Conservation (phyloP, 2,888 invertebrate genomes). For the Harpagoxenus sublaevis region DNA sequence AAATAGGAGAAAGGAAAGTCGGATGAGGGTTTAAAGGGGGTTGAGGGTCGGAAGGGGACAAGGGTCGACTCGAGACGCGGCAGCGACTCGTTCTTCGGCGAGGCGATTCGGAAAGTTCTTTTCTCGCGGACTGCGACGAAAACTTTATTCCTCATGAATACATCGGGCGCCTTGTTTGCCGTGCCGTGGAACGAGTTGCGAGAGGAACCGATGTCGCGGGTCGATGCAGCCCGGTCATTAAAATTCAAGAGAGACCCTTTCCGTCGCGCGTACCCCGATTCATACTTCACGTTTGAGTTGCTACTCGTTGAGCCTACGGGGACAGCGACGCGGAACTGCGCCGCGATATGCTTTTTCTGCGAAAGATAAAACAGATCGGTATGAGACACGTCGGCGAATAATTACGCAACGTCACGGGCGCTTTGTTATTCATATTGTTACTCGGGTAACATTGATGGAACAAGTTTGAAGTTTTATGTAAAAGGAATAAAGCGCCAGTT, state of each 20-base stretch:
- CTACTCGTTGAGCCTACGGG: not conserved
- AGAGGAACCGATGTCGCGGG: conserved; percentile 46
- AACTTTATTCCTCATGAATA: conserved; percentile 72
- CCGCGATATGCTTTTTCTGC: not conserved
- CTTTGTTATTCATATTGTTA: conserved; percentile 27
- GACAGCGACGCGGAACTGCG: not conserved
- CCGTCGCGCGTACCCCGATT: conserved; percentile 65
- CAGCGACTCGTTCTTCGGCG: conserved; percentile 14
- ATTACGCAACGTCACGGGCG: conserved; percentile 7
- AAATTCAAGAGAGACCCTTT: conserved; percentile 73
- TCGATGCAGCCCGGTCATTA: conserved; percentile 58
- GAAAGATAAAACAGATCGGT: not conserved
- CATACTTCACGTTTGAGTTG: conserved; percentile 56
- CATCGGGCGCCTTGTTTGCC: conserved; percentile 61
- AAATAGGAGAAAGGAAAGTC: conserved; percentile 26
- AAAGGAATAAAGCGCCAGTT: not conserved
- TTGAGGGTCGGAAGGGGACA: not conserved
- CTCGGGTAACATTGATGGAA: not conserved
- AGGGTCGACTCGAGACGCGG: not conserved
- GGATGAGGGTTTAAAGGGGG: not conserved
- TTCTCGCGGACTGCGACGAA: conserved; percentile 49
- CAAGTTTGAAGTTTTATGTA: not conserved
- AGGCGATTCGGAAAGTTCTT: conserved; percentile 63
- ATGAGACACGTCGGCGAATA: not conserved
- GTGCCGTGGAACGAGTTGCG: conserved; percentile 43